phyloP scores from a whole-genome alignment of 2,113 vertebrate genomes.

The Balaeniceps rex region DNA sequence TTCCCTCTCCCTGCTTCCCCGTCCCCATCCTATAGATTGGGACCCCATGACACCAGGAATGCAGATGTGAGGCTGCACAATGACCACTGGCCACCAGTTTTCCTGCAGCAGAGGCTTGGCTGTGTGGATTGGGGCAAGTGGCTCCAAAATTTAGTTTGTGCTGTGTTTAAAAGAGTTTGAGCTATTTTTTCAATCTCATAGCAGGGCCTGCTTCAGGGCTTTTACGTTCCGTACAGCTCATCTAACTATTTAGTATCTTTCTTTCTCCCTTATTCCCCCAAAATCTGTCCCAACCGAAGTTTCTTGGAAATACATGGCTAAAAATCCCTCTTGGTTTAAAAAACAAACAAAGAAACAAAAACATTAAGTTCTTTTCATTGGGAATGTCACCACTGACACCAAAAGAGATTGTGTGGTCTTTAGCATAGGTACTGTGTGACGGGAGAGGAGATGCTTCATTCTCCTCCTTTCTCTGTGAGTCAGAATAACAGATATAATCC shows the following conservation, averaged over 20 bases:
- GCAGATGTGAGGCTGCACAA: background rate
- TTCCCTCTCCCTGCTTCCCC: background rate
- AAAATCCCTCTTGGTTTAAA: background rate
- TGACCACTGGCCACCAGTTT: background rate
- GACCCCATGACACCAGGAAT: accelerated
- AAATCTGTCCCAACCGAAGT: background rate
- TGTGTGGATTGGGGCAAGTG: accelerated
- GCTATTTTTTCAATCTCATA: background rate
- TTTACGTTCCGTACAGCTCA: background rate
- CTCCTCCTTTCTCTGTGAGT: background rate
- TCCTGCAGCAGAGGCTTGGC: background rate
- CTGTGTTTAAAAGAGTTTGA: background rate
- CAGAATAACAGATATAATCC: background rate
- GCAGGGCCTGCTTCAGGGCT: background rate
- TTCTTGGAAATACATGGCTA: background rate
- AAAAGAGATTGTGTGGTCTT: background rate
- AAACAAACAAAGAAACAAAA: background rate
- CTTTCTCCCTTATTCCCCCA: accelerated
- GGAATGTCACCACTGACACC: background rate
- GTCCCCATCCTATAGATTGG: background rate
- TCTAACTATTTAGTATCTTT: background rate
- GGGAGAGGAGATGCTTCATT: background rate
- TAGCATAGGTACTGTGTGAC: background rate
- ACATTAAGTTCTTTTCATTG: background rate
- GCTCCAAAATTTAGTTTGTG: background rate